Conservation (phyloP, 2,797 vertebrate species). For the Gymnoscopelus microlampas region DNA sequence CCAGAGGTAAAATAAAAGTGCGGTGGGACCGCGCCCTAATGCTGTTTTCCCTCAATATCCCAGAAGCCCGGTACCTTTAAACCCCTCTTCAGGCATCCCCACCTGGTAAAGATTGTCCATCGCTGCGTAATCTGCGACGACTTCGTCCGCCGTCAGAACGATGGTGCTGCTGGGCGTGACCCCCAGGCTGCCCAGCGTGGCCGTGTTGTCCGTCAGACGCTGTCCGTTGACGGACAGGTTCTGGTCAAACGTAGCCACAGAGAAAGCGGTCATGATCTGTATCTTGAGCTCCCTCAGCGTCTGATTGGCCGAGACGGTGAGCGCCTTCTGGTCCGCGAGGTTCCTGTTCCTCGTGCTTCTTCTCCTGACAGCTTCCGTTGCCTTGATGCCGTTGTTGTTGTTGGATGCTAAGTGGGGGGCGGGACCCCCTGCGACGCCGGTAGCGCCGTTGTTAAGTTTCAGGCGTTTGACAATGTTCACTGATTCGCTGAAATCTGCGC, state of each 20-base stretch:
- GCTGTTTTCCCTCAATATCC: slow-evolving; percentile 77
- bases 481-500: slow-evolving; percentile 93
- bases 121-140: slow-evolving; percentile 93
- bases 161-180: slow-evolving; percentile 95
- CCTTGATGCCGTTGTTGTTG: slow-evolving; percentile 40
- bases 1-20: too few species aligned
- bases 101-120: slow-evolving; percentile 98
- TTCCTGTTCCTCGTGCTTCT: slow-evolving; percentile 91
- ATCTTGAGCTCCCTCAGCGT: slow-evolving; percentile 97
- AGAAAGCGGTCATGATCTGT: slow-evolving; percentile 99
- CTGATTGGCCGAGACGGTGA: slow-evolving; percentile 95
- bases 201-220: slow-evolving; percentile 88
- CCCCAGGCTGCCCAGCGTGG: slow-evolving; percentile 92
- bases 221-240: slow-evolving; percentile 94
- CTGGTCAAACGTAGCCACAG: slow-evolving; percentile 98
- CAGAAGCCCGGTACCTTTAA: slow-evolving; percentile 92
- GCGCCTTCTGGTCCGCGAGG: slow-evolving; percentile 92
- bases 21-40: too few species aligned
- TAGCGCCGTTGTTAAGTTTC: slow-evolving; percentile 73
- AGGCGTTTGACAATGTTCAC: slow-evolving; percentile 87
- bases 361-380: slow-evolving; percentile 85
- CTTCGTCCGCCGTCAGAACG: slow-evolving; percentile 95
- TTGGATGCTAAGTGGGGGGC: slow-evolving; percentile 36
- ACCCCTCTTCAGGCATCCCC: slow-evolving; percentile 97
- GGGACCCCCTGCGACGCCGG: slow-evolving; percentile 51